Base-by-base conservation (phyloP, 1,140 invertebrate species). In the Nebria ingens region DNA sequence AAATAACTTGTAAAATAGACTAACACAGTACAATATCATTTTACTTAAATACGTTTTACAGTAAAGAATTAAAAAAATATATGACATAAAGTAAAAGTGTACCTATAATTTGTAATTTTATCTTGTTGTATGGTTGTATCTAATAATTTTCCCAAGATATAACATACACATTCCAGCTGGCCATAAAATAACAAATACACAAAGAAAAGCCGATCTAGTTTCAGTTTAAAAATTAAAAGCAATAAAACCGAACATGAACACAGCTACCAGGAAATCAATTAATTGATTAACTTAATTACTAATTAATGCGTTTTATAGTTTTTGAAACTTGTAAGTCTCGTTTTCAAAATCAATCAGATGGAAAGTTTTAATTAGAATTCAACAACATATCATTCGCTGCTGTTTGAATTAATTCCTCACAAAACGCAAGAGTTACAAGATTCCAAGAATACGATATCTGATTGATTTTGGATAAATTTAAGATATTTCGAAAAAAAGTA, bases 241-340 rank as follows among this genome's bases (percentile, higher is more conserved):
- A n/a, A n/a, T n/a, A n/a, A n/a, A n/a, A n/a, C n/a, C n/a, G n/a
- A 34, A 9, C 25, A n/a, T 34, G 6, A 34, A 34, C n/a, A 29
- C 25, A 29, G 25, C 3, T 45, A 45, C 40, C 15, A 45, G 40
- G 40, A 45, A 45, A 45, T 45, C 40, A 45, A 45, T 45, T 12
- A 9, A 45, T 17, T 11, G 6, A 4, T 45, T 45, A 45, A 12
- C 40, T 45, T 45, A 45, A 45, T 45, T 45, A 17, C 17, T 45
- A 45, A 45, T 45, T 45, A 45, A 45, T 45, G 40, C 40, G 17
- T 45, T 45, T 45, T 11, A 45, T 45, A 6, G 6, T 11, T 45
- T 45, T 6, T 6, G 25, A 45, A 45, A 45, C 40, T 17, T 45
- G 40, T 34, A 34, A 34, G n/a, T 6, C n/a, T 34, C n/a, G n/a